Evolutionary conservation across 2,113 vertebrate species (phyloP).

Genomic region (Coracopsis vasa): DNA sequence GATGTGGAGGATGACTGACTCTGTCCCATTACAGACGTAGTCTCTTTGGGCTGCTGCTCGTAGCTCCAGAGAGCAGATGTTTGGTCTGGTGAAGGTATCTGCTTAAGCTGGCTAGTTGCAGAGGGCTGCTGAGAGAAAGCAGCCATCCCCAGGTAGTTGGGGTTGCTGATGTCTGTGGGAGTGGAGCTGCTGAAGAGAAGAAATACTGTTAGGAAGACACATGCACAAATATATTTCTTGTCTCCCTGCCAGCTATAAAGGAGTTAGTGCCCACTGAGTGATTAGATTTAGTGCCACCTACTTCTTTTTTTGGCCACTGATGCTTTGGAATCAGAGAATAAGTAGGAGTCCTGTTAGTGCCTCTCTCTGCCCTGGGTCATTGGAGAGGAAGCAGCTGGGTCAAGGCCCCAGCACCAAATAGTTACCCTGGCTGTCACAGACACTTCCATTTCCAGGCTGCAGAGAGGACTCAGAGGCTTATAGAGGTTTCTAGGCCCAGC

Average conservation of each 20-base stretch:
- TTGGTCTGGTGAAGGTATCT: slow-evolving; percentile 74
- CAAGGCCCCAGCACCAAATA: background rate
- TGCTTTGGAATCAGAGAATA: background rate
- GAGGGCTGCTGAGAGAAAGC: slow-evolving; percentile 46
- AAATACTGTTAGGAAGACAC: slow-evolving; percentile 41
- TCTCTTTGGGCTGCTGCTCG: slow-evolving; percentile 76
- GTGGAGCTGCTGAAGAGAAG: slow-evolving; percentile 15
- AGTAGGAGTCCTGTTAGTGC: background rate
- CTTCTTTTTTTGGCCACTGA: background rate
- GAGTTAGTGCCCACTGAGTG: background rate
- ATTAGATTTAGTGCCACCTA: background rate
- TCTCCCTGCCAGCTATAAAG: background rate
- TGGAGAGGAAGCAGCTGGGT: background rate
- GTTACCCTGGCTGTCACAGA: background rate
- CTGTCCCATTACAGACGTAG: slow-evolving; percentile 40
- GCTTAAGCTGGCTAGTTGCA: slow-evolving; percentile 66
- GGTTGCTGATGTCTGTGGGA: slow-evolving; percentile 83
- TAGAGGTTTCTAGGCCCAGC: background rate
- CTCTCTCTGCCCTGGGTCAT: background rate
- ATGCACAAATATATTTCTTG: background rate
- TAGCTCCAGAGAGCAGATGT: slow-evolving; percentile 78
- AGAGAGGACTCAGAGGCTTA: background rate
- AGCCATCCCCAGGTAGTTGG: slow-evolving; percentile 83
- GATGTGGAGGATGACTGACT: slow-evolving; percentile 72
- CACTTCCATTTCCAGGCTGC: background rate